phyloP scores from a whole-genome alignment of 2,113 vertebrate species.

The Trichomycterus rosablanca region DNA sequence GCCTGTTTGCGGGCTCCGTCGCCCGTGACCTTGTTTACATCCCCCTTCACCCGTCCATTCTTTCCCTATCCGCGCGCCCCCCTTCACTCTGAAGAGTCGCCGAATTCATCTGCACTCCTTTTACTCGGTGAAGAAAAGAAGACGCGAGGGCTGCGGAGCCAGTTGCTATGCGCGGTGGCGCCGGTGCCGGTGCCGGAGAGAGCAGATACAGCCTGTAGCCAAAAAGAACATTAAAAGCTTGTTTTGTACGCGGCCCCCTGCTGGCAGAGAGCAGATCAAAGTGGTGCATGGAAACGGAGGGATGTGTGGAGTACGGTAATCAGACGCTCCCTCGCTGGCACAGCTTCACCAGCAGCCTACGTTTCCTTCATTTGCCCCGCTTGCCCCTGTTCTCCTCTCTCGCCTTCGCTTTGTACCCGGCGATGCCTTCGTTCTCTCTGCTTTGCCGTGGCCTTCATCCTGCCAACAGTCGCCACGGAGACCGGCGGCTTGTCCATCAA shows the following conservation, averaged over 20 bases:
- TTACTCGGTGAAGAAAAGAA: conserved; percentile 10
- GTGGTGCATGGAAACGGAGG: conserved; percentile 76
- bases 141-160: conserved; percentile 2
- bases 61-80: too few species aligned
- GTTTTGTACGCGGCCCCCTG: conserved; percentile 82
- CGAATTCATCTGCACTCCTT: conserved; percentile 9
- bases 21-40: conserved; percentile 20
- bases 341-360: conserved; percentile 11
- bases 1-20: conserved; percentile 34
- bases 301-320: conserved; percentile 67
- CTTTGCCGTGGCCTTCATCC: conserved; percentile 32
- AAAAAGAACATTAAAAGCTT: conserved; percentile 86
- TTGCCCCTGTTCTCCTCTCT: not conserved
- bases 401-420: not conserved
- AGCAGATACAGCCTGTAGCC: conserved; percentile 73
- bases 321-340: conserved; percentile 48
- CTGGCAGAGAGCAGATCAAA: conserved; percentile 86
- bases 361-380: not conserved
- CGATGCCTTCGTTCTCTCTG: conserved; percentile 3
- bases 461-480: conserved; percentile 74
- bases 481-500: conserved; percentile 76
- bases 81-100: conserved; percentile 10
- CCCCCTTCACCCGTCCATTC: conserved; percentile 5
- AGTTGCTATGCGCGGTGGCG: conserved; percentile 71
- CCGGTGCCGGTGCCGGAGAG: conserved; percentile 68